A percentile compares a stretch with the other conserved stretches of the same genome.
Conservation (phyloP, 1,140 invertebrate species). For the Lordiphosa stackelbergi region DNA sequence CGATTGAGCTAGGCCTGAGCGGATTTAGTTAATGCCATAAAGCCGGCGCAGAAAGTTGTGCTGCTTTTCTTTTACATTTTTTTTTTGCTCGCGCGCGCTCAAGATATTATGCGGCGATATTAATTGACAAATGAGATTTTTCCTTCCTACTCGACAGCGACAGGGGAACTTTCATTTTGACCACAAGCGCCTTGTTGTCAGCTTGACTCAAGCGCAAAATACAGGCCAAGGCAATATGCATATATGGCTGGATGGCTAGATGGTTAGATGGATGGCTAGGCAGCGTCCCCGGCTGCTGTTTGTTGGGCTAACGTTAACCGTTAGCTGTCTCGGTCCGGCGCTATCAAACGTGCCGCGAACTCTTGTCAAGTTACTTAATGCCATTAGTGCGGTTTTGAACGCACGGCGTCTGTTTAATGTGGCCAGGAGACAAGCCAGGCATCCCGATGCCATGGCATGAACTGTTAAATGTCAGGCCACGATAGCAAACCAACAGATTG, state of each 20-base stretch:
- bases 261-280: slow-evolving; percentile 21
- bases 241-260: slow-evolving; percentile 15
- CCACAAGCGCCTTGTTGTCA: slow-evolving; percentile 59
- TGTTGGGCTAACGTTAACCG: slow-evolving; percentile 41
- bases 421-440: slow-evolving; percentile 35
- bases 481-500: slow-evolving; percentile 38
- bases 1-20: slow-evolving; percentile 32
- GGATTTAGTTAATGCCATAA: slow-evolving; percentile 64
- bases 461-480: slow-evolving; percentile 47
- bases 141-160: slow-evolving; percentile 74
- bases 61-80: slow-evolving; percentile 53
- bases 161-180: slow-evolving; percentile 76
- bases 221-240: slow-evolving; percentile 62
- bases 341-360: slow-evolving; percentile 49
- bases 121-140: slow-evolving; percentile 77
- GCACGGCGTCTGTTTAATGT: slow-evolving; percentile 25
- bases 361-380: slow-evolving; percentile 53
- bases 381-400: slow-evolving; percentile 42
- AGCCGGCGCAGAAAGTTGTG: slow-evolving; percentile 64
- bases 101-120: slow-evolving; percentile 75
- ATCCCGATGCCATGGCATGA: slow-evolving; percentile 20
- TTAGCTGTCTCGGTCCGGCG: slow-evolving; percentile 24
- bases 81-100: slow-evolving; percentile 27
- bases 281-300: slow-evolving; percentile 26
- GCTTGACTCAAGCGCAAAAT: slow-evolving; percentile 47